Evolutionary conservation across 2,113 vertebrate genomes (phyloP).

Genomic region (Tragelaphus scriptus): DNA sequence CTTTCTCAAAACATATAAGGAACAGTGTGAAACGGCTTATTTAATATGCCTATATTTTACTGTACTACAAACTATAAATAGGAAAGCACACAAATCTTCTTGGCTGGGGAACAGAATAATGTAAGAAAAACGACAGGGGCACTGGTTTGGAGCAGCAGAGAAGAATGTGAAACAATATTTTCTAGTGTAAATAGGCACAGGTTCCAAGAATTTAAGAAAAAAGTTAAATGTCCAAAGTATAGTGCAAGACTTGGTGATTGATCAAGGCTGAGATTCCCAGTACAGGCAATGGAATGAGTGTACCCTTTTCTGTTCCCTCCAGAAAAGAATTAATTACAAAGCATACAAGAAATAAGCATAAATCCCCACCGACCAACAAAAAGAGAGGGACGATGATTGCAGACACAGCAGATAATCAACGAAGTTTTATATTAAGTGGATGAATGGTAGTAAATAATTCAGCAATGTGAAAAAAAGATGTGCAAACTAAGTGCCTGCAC

Average conservation of each 20-base stretch:
- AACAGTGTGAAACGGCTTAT: background rate
- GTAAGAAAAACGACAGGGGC: background rate
- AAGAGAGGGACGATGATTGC: background rate
- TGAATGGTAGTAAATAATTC: background rate
- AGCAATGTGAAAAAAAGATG: background rate
- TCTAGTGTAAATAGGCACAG: background rate
- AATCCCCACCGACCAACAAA: background rate
- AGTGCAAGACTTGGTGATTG: background rate
- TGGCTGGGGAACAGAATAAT: background rate
- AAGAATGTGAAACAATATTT: background rate
- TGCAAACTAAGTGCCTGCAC: background rate
- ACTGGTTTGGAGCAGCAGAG: background rate
- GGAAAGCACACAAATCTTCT: background rate
- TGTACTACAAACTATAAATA: constrained; percentile 26
- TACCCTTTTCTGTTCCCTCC: background rate
- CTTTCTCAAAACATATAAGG: background rate
- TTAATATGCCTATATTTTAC: constrained; percentile 12
- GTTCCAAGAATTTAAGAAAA: background rate
- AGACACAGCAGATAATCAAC: background rate
- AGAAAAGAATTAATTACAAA: constrained; percentile 2
- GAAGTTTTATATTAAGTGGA: background rate
- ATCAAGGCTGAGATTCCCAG: constrained; percentile 2
- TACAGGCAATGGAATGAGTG: background rate
- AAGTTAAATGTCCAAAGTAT: background rate
- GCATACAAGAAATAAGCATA: background rate